phyloP scores from a whole-genome alignment of 1,140 invertebrate species.

The Gonioctena quinquepunctata region DNA sequence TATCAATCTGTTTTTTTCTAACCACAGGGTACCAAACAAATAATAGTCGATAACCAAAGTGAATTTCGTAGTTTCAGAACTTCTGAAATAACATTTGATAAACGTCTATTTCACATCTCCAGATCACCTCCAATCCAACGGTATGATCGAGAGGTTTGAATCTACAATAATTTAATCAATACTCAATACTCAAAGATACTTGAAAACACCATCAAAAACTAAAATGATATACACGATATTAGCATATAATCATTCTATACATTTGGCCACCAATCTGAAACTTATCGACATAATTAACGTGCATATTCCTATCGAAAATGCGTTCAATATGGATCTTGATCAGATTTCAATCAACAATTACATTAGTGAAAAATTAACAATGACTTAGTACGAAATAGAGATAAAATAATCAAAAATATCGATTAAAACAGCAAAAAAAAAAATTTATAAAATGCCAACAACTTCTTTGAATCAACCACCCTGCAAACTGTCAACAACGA shows the following conservation, averaged over 20 bases:
- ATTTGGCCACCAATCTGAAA: background rate
- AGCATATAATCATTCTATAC: background rate
- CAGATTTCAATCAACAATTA: background rate
- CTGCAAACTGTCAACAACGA: too few species aligned
- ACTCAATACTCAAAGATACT: slow-evolving; percentile 39
- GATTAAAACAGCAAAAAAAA: too few species aligned
- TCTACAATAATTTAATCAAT: slow-evolving; percentile 45
- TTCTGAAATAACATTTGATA: slow-evolving; percentile 42
- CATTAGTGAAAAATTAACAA: background rate
- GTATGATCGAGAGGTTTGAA: slow-evolving; percentile 42
- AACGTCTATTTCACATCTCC: slow-evolving; percentile 43
- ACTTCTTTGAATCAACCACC: too few species aligned
- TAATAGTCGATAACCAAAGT: background rate
- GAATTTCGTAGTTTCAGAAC: slow-evolving; percentile 33
- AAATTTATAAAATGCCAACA: too few species aligned
- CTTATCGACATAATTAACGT: background rate
- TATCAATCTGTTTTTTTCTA: background rate
- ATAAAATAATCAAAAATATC: too few species aligned
- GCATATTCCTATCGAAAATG: background rate
- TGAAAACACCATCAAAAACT: slow-evolving; percentile 9
- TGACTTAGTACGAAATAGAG: background rate
- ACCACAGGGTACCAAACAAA: slow-evolving; percentile 1
- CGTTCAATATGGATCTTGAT: background rate
- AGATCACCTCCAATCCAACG: slow-evolving; percentile 48
- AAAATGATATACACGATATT: background rate